Evolutionary conservation across 2,797 vertebrate species (phyloP).

Genomic region (Danio aesculapii): DNA sequence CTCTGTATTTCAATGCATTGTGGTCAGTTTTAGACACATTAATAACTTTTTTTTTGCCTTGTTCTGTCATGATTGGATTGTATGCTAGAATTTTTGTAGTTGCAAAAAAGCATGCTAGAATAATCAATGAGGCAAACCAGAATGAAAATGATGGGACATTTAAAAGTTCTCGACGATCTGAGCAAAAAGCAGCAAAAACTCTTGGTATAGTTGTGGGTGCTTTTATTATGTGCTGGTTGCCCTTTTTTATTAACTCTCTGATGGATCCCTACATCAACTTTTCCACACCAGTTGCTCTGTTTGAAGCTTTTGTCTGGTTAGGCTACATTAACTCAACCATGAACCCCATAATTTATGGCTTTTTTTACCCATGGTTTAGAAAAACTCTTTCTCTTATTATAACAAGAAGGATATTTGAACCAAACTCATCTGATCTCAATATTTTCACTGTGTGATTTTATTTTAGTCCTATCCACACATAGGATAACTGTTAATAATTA

Average conservation of each 20-base stretch:
- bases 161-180: conserved; percentile 58
- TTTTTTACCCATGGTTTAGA: conserved; percentile 73
- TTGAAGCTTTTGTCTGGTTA: conserved; percentile 69
- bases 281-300: conserved; percentile 63
- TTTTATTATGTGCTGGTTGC: conserved; percentile 74
- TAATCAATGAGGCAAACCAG: conserved; percentile 52
- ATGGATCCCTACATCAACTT: conserved; percentile 67
- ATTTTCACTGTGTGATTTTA: not conserved
- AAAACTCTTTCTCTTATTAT: conserved; percentile 67
- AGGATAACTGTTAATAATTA: too few relatives aligned
- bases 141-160: conserved; percentile 35
- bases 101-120: conserved; percentile 70
- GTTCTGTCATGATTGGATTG: conserved; percentile 69
- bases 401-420: conserved; percentile 64
- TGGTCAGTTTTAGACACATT: conserved; percentile 74
- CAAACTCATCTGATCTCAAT: conserved; percentile 62
- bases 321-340: conserved; percentile 72
- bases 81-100: conserved; percentile 75
- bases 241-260: conserved; percentile 66
- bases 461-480: too few relatives aligned
- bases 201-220: conserved; percentile 68
- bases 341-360: conserved; percentile 73
- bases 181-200: conserved; percentile 73
- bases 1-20: conserved; percentile 73
- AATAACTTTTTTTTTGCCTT: conserved; percentile 70